Evolutionary conservation across 2,113 vertebrate species (phyloP).

Genomic region (Bufo gargarizans): DNA sequence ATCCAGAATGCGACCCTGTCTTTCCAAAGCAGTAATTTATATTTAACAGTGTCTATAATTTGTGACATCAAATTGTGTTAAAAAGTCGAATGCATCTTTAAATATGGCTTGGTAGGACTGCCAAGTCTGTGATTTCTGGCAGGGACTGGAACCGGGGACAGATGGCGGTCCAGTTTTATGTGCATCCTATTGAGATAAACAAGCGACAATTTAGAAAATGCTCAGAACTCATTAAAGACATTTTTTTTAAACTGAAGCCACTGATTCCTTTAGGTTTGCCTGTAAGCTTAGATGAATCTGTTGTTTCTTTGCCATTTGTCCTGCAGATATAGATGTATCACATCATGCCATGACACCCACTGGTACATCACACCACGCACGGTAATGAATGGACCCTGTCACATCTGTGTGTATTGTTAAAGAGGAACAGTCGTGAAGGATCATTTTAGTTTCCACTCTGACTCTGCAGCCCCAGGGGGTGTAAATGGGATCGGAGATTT

Average conservation of each 20-base stretch:
- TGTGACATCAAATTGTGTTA: conserved; percentile 58
- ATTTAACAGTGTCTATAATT: conserved; percentile 62
- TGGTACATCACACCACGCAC: not conserved
- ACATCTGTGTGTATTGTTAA: not conserved
- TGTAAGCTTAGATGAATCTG: conserved; percentile 45
- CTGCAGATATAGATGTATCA: not conserved
- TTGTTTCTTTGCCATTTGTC: not conserved
- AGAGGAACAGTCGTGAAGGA: not conserved
- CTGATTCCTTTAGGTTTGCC: conserved; percentile 53
- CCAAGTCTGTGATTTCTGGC: conserved; percentile 67
- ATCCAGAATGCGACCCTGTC: conserved; percentile 23
- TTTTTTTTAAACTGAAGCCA: conserved; percentile 68
- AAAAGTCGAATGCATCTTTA: conserved; percentile 66
- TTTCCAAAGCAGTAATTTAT: conserved; percentile 51
- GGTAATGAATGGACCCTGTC: not conserved
- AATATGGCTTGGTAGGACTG: conserved; percentile 61
- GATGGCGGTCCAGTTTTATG: conserved; percentile 67
- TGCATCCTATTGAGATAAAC: conserved; percentile 64
- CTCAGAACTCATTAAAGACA: conserved; percentile 68
- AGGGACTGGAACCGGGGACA: conserved; percentile 66
- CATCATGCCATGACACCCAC: not conserved
- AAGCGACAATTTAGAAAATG: conserved; percentile 70
- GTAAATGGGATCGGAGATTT: no score
- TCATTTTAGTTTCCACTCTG: not conserved
- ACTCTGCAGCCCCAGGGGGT: no score